A percentile compares a stretch with the other conserved stretches of the same genome.
Conservation (phyloP, 2,888 invertebrate species). For the Antheraea yamamai region DNA sequence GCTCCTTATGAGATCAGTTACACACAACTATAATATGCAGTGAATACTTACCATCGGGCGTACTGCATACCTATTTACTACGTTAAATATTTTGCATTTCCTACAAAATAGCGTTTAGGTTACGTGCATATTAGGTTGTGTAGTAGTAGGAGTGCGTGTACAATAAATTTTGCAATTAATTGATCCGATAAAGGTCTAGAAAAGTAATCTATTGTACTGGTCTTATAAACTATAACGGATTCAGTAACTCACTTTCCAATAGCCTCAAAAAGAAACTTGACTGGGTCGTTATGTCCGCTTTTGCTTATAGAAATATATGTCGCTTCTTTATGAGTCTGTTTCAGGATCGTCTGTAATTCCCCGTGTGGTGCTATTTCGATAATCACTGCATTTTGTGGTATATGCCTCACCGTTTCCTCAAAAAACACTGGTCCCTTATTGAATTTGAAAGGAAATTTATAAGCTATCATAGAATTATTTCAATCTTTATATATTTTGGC, state of each 20-base stretch:
- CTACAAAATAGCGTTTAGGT: too few species aligned
- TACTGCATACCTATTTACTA: too few species aligned
- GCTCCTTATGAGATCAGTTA: too few species aligned
- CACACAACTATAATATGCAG: too few species aligned
- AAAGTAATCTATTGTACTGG: background rate
- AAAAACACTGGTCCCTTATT: constrained; percentile 83
- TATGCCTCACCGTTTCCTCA: constrained; percentile 87
- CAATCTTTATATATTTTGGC: too few species aligned
- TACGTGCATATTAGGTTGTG: too few species aligned
- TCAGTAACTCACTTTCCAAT: constrained; percentile 79
- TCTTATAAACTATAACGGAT: background rate
- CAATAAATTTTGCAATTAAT: too few species aligned
- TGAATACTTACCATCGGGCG: too few species aligned
- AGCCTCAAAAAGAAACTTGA: constrained; percentile 75
- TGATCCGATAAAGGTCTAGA: background rate
- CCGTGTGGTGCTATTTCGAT: constrained; percentile 39
- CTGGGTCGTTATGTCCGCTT: constrained; percentile 81
- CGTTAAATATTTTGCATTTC: too few species aligned
- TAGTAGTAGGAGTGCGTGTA: too few species aligned
- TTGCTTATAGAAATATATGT: constrained; percentile 87
- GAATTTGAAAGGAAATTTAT: background rate
- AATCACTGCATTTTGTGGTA: constrained; percentile 88
- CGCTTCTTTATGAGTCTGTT: constrained; percentile 80
- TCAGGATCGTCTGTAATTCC: constrained; percentile 23
- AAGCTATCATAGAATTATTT: background rate